Evolutionary conservation across 1,140 invertebrate genomes (phyloP).

Genomic region (Tachypleus tridentatus): DNA sequence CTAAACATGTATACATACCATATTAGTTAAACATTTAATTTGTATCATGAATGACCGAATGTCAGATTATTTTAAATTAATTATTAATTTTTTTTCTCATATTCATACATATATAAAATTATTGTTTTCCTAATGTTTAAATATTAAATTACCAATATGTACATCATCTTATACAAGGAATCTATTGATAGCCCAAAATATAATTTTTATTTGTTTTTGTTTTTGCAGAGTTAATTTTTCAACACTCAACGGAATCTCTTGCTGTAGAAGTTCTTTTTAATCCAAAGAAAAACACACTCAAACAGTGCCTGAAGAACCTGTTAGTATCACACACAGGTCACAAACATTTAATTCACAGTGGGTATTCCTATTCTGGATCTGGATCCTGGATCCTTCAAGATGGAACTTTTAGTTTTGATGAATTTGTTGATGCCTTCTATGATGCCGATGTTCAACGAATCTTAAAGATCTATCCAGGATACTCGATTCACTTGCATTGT

Average conservation of each 20-base stretch:
- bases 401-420: conserved; percentile 78
- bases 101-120: no score
- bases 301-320: conserved; percentile 84
- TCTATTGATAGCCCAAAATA: no score
- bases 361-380: conserved; percentile 81
- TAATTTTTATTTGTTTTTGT: conserved; percentile 19
- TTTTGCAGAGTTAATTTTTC: conserved; percentile 72
- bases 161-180: no score
- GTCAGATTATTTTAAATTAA: no score
- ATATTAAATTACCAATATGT: no score
- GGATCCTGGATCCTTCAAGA: conserved; percentile 96
- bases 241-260: conserved; percentile 84
- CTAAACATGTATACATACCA: no score
- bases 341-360: conserved; percentile 88
- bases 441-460: conserved; percentile 84
- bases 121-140: no score
- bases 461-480: conserved; percentile 66
- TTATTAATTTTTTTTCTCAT: no score
- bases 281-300: conserved; percentile 81
- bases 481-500: conserved; percentile 78
- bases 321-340: conserved; percentile 82
- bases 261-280: conserved; percentile 74
- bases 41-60: no score
- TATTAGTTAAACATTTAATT: no score
- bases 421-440: conserved; percentile 81